phyloP scores from a whole-genome alignment of 2,113 vertebrate species.

The Pelobates fuscus region DNA sequence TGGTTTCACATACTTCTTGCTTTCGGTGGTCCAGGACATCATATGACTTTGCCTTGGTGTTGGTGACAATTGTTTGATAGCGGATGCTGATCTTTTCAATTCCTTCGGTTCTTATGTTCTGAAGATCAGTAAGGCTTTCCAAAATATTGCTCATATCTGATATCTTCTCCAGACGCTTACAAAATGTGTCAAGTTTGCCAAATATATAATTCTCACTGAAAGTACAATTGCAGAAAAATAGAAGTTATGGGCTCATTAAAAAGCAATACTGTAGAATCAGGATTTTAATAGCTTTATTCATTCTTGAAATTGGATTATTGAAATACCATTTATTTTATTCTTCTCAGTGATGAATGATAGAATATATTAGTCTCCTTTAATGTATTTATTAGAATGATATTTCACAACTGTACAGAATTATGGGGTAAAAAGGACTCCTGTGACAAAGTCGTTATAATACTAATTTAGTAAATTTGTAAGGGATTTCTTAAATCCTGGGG shows the following conservation, averaged over 20 bases:
- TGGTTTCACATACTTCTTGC: constrained; percentile 66
- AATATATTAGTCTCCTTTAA: constrained; percentile 11
- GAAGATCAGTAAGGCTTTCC: constrained; percentile 70
- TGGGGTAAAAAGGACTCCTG: background rate
- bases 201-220: constrained; percentile 83
- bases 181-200: constrained; percentile 81
- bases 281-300: constrained; percentile 31
- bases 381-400: constrained; percentile 12
- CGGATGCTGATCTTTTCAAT: constrained; percentile 68
- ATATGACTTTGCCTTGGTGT: constrained; percentile 71
- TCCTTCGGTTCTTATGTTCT: constrained; percentile 76
- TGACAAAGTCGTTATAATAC: background rate
- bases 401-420: background rate
- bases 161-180: constrained; percentile 78
- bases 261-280: constrained; percentile 23
- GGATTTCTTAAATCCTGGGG: background rate
- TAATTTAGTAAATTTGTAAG: background rate
- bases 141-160: constrained; percentile 71
- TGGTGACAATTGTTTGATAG: constrained; percentile 70
- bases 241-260: constrained; percentile 23
- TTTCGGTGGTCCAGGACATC: constrained; percentile 77
- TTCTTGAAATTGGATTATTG: constrained; percentile 27
- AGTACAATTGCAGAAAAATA: constrained; percentile 17
- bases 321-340: constrained; percentile 16
- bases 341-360: background rate